phyloP scores from a whole-genome alignment of 2,797 vertebrate genomes.

The Selene dorsalis region DNA sequence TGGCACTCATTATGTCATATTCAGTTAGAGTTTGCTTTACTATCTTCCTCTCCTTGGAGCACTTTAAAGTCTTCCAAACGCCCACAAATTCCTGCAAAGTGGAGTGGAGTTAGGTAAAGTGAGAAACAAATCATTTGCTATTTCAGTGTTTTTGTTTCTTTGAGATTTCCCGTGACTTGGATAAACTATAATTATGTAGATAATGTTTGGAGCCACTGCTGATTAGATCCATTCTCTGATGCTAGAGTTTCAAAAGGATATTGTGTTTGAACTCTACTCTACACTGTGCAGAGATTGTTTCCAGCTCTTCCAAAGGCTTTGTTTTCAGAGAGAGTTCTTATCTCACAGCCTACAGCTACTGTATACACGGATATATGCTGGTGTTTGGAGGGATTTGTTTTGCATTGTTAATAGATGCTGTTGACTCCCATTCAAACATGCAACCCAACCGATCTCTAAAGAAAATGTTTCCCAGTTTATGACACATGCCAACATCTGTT shows the following conservation, averaged over 20 bases:
- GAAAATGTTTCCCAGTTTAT: neutral
- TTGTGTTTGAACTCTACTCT: constrained; percentile 3
- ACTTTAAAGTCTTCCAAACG: constrained; percentile 56
- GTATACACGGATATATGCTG: neutral
- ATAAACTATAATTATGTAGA: constrained; percentile 10
- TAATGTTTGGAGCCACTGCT: neutral
- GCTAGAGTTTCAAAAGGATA: constrained; percentile 5
- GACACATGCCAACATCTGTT: constrained; percentile 4
- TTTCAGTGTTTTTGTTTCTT: constrained; percentile 36
- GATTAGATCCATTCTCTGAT: constrained; percentile 12
- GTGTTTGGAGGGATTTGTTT: constrained; percentile 4
- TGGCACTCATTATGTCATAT: constrained; percentile 79
- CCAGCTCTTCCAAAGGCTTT: neutral
- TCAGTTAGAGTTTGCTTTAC: constrained; percentile 68
- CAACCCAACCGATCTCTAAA: neutral
- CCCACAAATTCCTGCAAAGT: constrained; percentile 39
- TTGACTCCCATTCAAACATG: neutral
- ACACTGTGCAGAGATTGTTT: neutral
- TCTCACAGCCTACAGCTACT: neutral
- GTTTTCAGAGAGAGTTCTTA: constrained; percentile 1
- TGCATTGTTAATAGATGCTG: neutral
- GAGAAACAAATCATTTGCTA: constrained; percentile 38
- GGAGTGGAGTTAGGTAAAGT: constrained; percentile 35
- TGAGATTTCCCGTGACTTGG: constrained; percentile 14
- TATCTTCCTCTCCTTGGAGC: constrained; percentile 47